Percentiles rank a stretch among this genome's conserved stretches.
Evolutionary conservation across 1,140 invertebrate genomes (phyloP).

Genomic region (Grapholita molesta): DNA sequence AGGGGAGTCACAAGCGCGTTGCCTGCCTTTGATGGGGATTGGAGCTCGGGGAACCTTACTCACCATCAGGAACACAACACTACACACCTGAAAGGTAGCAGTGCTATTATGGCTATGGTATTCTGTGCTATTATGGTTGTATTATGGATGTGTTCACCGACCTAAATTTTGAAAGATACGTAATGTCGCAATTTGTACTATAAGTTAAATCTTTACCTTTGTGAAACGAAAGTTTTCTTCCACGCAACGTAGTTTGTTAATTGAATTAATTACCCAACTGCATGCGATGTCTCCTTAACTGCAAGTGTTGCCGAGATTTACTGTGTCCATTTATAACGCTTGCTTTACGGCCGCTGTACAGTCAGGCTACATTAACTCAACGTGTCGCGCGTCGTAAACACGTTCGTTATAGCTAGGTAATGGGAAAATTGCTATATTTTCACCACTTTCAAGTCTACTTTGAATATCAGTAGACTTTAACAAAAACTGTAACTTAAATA

Average conservation of each 20-base stretch:
- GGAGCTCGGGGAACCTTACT: too few relatives aligned
- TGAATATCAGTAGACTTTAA: background rate
- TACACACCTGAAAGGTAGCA: too few relatives aligned
- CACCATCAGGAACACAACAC: too few relatives aligned
- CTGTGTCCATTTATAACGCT: background rate
- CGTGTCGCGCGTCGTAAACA: background rate
- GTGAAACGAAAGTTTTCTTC: background rate
- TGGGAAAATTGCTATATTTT: background rate
- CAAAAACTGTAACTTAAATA: too few relatives aligned
- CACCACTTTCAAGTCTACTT: background rate
- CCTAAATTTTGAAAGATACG: background rate
- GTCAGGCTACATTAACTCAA: background rate
- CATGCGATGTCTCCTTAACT: background rate
- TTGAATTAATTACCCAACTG: background rate
- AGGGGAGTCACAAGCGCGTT: too few relatives aligned
- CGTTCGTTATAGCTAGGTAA: background rate
- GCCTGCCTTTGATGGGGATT: too few relatives aligned
- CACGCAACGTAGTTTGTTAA: background rate
- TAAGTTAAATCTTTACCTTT: background rate
- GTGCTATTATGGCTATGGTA: too few relatives aligned
- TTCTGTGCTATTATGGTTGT: too few relatives aligned
- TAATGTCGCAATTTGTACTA: background rate
- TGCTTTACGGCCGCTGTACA: background rate
- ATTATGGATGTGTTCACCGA: too few relatives aligned
- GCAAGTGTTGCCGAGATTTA: constrained; percentile 1